Percentiles rank a stretch among this genome's conserved stretches.
phyloP scores from a whole-genome alignment of 2,888 invertebrate species.

The Pristionchus japonicus region DNA sequence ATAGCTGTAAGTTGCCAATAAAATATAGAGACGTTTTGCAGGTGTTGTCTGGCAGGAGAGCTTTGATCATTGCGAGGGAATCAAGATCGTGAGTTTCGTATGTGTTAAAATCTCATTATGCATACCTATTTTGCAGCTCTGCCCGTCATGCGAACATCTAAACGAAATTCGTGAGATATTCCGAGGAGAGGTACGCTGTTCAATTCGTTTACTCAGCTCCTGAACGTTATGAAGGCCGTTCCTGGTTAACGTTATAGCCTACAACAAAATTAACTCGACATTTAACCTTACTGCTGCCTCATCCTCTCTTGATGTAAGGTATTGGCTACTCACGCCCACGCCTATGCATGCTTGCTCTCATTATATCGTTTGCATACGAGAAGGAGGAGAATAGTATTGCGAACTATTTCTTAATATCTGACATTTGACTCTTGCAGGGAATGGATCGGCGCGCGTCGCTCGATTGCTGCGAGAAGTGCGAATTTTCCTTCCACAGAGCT shows the following conservation, averaged over 20 bases:
- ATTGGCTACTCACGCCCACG: no score
- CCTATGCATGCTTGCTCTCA: no score
- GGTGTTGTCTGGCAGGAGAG: conserved; percentile 37
- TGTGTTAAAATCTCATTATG: no score
- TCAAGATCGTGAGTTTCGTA: conserved; percentile 51
- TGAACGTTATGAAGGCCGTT: neutral
- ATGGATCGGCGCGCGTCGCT: conserved; percentile 49
- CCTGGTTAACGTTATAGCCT: neutral
- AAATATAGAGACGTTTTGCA: neutral
- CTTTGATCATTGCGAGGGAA: conserved; percentile 60
- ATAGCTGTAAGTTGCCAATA: neutral
- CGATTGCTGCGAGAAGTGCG: conserved; percentile 52
- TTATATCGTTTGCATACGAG: no score
- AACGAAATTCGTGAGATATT: conserved; percentile 43
- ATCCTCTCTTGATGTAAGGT: no score
- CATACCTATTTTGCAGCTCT: conserved; percentile 1
- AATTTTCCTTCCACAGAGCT: neutral
- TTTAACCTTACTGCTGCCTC: no score
- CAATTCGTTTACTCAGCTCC: neutral
- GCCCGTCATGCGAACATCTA: conserved; percentile 45
- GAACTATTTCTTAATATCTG: neutral
- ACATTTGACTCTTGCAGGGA: neutral
- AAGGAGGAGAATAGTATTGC: no score
- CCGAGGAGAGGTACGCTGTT: conserved; percentile 46
- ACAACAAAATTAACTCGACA: no score